Conservation (phyloP, 2,888 invertebrate genomes). For the Dryadula phaetusa region DNA sequence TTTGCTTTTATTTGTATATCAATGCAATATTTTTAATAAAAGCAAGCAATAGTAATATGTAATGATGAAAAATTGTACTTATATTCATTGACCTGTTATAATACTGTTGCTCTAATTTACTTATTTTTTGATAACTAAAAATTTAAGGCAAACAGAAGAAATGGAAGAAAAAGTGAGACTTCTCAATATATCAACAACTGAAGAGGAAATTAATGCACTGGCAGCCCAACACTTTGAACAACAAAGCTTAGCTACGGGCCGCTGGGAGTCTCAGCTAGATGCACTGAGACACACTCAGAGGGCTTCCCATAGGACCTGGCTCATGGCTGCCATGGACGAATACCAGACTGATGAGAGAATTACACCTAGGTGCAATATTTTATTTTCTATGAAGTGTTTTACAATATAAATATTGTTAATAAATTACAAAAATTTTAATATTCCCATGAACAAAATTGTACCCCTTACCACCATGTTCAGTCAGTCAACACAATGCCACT, state of each 20-base stretch:
- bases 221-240: slow-evolving; percentile 92
- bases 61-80: too few species aligned
- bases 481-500: too few species aligned
- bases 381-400: too few species aligned
- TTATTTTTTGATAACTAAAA: too few species aligned
- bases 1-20: neutral
- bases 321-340: slow-evolving; percentile 89
- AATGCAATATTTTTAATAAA: too few species aligned
- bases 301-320: slow-evolving; percentile 94
- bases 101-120: too few species aligned
- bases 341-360: slow-evolving; percentile 63
- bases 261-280: slow-evolving; percentile 93
- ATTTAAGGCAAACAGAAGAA: slow-evolving; percentile 90
- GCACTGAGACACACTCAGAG: slow-evolving; percentile 93
- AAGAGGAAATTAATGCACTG: slow-evolving; percentile 93
- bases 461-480: too few species aligned
- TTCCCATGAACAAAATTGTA: too few species aligned
- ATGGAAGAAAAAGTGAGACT: slow-evolving; percentile 94
- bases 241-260: slow-evolving; percentile 92
- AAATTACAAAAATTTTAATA: too few species aligned
- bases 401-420: too few species aligned
- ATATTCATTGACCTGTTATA: too few species aligned
- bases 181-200: slow-evolving; percentile 90
- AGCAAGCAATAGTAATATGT: too few species aligned
- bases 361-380: slow-evolving; percentile 89